These are phyloP conservation scores for Autographa gamma DNA, from an alignment of 2,888 invertebrate genomes.

Conservation along the genomic window DNA sequence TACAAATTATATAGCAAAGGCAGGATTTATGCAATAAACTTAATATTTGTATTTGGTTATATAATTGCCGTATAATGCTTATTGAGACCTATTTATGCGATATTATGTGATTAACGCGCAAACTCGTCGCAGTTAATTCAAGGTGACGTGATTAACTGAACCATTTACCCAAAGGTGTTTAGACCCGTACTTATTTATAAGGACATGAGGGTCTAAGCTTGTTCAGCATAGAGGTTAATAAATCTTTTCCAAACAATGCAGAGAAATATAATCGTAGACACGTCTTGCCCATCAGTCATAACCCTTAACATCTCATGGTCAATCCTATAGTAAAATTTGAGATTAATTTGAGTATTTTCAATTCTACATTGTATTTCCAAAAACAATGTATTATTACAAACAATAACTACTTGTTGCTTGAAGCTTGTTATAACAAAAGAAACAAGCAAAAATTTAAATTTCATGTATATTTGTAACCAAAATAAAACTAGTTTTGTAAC, in stretches of 20 bases:
- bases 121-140: constrained; percentile 36
- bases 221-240: constrained; percentile 12
- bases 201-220: constrained; percentile 18
- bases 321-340: no score
- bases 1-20: constrained; percentile 39
- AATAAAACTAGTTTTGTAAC: not conserved
- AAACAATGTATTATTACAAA: no score
- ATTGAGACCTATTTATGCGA: constrained; percentile 23
- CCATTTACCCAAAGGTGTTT: constrained; percentile 40
- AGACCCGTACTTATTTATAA: constrained; percentile 23
- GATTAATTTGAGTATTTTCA: no score
- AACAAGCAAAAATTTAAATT: no score
- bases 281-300: not conserved
- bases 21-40: constrained; percentile 38
- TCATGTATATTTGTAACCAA: no score
- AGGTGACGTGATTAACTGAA: constrained; percentile 44
- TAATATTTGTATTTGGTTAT: constrained; percentile 41
- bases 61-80: constrained; percentile 32
- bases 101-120: constrained; percentile 24
- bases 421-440: no score
- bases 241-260: constrained; percentile 5
- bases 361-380: no score
- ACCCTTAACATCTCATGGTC: not conserved
- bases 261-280: not conserved
- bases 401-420: no score